Conservation (phyloP, 1,140 invertebrate species). For the Bombus confusus region DNA sequence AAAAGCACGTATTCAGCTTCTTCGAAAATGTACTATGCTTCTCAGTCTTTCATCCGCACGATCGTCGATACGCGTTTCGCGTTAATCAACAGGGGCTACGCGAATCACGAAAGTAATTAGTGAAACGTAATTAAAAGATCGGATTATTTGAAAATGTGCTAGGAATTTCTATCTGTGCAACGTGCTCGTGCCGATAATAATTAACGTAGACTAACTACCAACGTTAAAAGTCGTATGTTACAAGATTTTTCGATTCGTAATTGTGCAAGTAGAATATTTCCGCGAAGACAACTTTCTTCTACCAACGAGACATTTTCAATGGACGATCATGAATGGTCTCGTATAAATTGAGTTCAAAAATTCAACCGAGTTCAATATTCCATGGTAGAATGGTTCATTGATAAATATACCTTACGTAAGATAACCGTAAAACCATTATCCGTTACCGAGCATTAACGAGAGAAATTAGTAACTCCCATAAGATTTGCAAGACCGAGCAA, state of each 20-base stretch:
- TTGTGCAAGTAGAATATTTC: background rate
- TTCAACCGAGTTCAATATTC: background rate
- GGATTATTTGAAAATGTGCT: slow-evolving; percentile 3
- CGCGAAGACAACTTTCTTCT: background rate
- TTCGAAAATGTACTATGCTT: background rate
- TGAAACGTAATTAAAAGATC: slow-evolving; percentile 25
- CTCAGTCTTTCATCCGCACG: slow-evolving; percentile 10
- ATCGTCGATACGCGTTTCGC: slow-evolving; percentile 24
- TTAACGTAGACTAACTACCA: background rate
- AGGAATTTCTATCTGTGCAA: background rate
- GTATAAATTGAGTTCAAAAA: background rate
- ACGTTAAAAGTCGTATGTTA: background rate
- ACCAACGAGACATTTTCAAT: background rate
- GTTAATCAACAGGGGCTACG: slow-evolving; percentile 34
- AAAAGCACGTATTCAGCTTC: slow-evolving; percentile 37
- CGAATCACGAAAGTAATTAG: slow-evolving; percentile 35
- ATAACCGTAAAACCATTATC: background rate
- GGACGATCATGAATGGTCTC: too few relatives aligned
- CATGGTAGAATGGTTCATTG: background rate
- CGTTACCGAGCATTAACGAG: background rate
- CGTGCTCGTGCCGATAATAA: slow-evolving; percentile 19
- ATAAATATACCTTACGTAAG: background rate
- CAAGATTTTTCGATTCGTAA: background rate
- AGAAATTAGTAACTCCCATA: background rate
- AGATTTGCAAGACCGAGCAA: background rate